Evolutionary conservation across 2,888 invertebrate genomes (phyloP), one percentile per base, ranked within the genome.

Genomic region (Brachyopa scutellaris): DNA sequence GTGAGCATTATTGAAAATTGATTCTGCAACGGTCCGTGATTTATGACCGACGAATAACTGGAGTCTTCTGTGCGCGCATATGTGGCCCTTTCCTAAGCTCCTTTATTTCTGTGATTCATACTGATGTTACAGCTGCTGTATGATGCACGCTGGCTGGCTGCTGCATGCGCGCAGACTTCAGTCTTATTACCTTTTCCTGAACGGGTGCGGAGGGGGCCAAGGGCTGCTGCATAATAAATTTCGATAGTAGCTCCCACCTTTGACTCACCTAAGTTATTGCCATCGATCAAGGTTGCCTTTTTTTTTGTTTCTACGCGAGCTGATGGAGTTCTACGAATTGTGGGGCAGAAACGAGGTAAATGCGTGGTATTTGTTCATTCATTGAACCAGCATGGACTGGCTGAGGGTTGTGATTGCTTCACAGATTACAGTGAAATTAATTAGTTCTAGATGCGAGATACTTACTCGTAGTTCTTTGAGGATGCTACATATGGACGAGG

Each of bases 1-100:
- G 85, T 85, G 85, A 82, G 84, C 85, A 79, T 85, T 85, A 85
- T 85, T 85, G 85, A 85, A 85, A 85, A 85, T 85, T 85, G 85
- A 85, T 85, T 85, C 85, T 83, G 84, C 84, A 80, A 70, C 70
- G 72, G 55, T 26, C 19, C 53, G 85, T 85, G 84, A 85, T 80
- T 84, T 77, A 84, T 84, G 85, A 84, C 66, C 82, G 61, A 82
- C 82, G 82, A 82, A 82, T 77, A 59, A 47, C 23, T 53, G 61
- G 51, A 77, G 69, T 64, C 67, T 61, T 64, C 69, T 69, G 67
- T 70, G 51, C 51, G 38, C 33, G 19, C 61, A 33, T 29, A 33
- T 40, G 47, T 45, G 64, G 36, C 40, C 57, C 80, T 69, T 26
- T 6, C 26, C 26, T 26, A 26, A 26, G 64, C 53, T 64, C 21